Percentiles rank a stretch among this genome's conserved stretches.
Conservation (phyloP, 2,888 invertebrate species). For the Drosophila mulleri region DNA sequence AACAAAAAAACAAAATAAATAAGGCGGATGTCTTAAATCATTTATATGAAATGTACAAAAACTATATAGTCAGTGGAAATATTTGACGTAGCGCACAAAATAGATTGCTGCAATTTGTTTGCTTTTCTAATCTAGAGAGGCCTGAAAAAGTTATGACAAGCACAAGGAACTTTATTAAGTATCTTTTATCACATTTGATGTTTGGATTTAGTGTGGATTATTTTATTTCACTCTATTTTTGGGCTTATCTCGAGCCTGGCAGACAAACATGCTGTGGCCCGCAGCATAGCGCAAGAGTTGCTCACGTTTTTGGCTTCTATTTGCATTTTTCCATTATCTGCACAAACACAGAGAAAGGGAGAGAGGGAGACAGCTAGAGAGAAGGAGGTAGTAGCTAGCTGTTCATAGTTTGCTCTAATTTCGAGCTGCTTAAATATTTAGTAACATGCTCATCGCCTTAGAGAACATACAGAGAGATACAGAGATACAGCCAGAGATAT, state of each 20-base stretch:
- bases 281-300: constrained; percentile 55
- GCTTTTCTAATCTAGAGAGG: constrained; percentile 5
- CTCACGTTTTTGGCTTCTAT: constrained; percentile 67
- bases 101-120: not conserved
- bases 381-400: constrained; percentile 28
- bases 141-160: constrained; percentile 15
- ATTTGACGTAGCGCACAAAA: not conserved
- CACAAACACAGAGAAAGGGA: constrained; percentile 17
- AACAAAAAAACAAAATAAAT: not conserved
- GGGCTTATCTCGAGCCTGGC: constrained; percentile 37
- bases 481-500: constrained; percentile 52
- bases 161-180: constrained; percentile 28
- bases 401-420: constrained; percentile 72
- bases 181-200: constrained; percentile 13
- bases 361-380: not conserved
- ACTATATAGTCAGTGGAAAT: constrained; percentile 3
- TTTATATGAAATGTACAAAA: not conserved
- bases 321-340: constrained; percentile 75
- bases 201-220: constrained; percentile 28
- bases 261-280: constrained; percentile 28
- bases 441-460: constrained; percentile 62
- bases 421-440: constrained; percentile 76
- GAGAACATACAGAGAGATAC: constrained; percentile 33
- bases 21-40: constrained; percentile 3
- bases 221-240: constrained; percentile 8